These are phyloP conservation scores for Euproctis similis DNA, from an alignment of 2,888 invertebrate species.

Conservation along the genomic window DNA sequence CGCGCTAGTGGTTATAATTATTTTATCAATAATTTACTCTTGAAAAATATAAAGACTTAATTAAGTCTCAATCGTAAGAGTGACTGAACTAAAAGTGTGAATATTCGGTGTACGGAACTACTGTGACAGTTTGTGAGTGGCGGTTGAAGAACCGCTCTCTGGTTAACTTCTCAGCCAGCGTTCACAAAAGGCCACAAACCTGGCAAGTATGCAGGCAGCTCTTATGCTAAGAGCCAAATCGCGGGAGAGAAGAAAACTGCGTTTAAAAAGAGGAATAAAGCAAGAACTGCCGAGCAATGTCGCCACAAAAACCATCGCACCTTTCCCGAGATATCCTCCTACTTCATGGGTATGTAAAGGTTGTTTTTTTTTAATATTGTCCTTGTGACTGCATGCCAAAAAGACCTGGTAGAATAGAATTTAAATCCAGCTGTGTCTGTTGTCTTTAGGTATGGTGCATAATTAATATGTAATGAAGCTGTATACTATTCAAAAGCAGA, in stretches of 20 bases:
- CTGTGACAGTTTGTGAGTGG: conserved; percentile 12
- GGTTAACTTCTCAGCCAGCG: conserved; percentile 41
- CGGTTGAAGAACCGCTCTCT: conserved; percentile 15
- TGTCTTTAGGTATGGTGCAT: too few species aligned
- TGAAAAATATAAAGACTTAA: conserved; percentile 8
- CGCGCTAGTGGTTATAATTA: conserved; percentile 37
- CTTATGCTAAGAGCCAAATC: conserved; percentile 93
- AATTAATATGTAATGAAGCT: too few species aligned
- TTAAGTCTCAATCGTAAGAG: conserved; percentile 18
- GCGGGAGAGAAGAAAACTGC: conserved; percentile 88
- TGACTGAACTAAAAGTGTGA: conserved; percentile 16
- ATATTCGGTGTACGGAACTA: conserved; percentile 6
- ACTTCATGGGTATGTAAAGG: conserved; percentile 79
- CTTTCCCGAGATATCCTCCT: conserved; percentile 91
- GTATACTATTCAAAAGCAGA: too few species aligned
- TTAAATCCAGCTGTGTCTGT: too few species aligned
- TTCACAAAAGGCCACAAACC: conserved; percentile 58
- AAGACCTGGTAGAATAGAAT: too few species aligned
- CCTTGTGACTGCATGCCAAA: conserved; percentile 24
- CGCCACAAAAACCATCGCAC: conserved; percentile 89
- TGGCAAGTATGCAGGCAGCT: conserved; percentile 93
- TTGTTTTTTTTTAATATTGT: too few species aligned
- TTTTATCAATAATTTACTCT: conserved; percentile 4
- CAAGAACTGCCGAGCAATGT: conserved; percentile 90
- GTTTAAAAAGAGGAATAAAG: conserved; percentile 82